These are phyloP conservation scores for Hippoglossus hippoglossus DNA, from an alignment of 2,797 vertebrate genomes.

Conservation along the genomic window DNA sequence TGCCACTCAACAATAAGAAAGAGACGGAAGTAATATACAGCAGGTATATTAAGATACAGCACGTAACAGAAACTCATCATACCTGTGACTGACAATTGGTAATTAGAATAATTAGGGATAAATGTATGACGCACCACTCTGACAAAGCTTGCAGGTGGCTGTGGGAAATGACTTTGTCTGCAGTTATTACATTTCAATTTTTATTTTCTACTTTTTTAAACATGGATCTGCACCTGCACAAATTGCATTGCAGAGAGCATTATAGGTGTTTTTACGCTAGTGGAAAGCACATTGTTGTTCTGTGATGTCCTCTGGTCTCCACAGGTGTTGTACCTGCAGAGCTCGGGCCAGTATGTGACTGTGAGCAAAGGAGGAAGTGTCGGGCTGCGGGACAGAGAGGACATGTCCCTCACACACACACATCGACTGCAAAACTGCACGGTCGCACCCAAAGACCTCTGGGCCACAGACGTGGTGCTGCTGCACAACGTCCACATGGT, in stretches of 20 bases:
- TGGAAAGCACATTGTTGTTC: constrained; percentile 1
- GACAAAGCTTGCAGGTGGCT: constrained; percentile 8
- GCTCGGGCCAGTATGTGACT: constrained; percentile 83
- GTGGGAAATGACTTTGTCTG: constrained; percentile 18
- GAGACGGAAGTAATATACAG: background rate
- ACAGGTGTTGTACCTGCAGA: constrained; percentile 83
- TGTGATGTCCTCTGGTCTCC: constrained; percentile 33
- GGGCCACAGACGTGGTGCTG: constrained; percentile 87
- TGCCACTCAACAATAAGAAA: background rate
- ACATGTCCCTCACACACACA: constrained; percentile 81
- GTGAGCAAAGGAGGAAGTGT: constrained; percentile 86
- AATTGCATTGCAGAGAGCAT: constrained; percentile 4
- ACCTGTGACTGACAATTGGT: constrained; percentile 4
- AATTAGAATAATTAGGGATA: too few relatives aligned
- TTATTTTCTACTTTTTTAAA: background rate
- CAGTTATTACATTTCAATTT: constrained; percentile 15
- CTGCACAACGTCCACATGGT: constrained; percentile 89
- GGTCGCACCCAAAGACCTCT: constrained; percentile 85
- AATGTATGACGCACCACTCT: too few relatives aligned
- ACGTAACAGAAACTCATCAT: background rate
- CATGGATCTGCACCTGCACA: background rate
- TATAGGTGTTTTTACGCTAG: constrained; percentile 3
- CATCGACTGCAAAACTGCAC: constrained; percentile 83
- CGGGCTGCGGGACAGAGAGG: constrained; percentile 81
- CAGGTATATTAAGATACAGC: background rate